Evolutionary conservation across 1,140 invertebrate species (phyloP).

Genomic region (Artemia franciscana): DNA sequence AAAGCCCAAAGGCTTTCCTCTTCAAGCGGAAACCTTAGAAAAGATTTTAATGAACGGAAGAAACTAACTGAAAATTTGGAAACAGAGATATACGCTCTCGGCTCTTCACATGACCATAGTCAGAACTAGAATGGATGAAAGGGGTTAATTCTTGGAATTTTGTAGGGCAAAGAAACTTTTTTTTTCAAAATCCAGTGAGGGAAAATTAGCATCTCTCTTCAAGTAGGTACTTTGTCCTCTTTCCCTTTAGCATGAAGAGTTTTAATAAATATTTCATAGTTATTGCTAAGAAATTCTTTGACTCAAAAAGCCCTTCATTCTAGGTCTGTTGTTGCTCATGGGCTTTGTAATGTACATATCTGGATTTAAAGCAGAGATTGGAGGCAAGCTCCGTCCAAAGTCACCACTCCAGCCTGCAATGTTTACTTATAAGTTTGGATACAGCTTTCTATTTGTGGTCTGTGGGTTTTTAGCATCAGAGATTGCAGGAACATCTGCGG

Average conservation of each 20-base stretch:
- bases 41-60: too few relatives aligned
- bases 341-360: slow-evolving; percentile 80
- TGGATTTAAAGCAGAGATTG: slow-evolving; percentile 67
- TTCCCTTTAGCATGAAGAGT: background rate
- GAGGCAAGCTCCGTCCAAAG: slow-evolving; percentile 50
- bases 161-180: too few relatives aligned
- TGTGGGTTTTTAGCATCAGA: slow-evolving; percentile 58
- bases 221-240: background rate
- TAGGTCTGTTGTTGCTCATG: slow-evolving; percentile 63
- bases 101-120: too few relatives aligned
- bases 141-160: too few relatives aligned
- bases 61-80: too few relatives aligned
- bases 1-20: too few relatives aligned
- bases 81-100: too few relatives aligned
- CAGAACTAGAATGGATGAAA: too few relatives aligned
- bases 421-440: slow-evolving; percentile 64
- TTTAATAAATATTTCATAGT: too few relatives aligned
- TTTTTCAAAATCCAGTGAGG: too few relatives aligned
- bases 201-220: too few relatives aligned
- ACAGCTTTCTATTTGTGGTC: slow-evolving; percentile 55
- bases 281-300: slow-evolving; percentile 1
- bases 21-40: too few relatives aligned
- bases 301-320: slow-evolving; percentile 15
- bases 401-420: slow-evolving; percentile 47
- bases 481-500: slow-evolving; percentile 53